Conservation (phyloP, 2,797 vertebrate species). For the Pantherophis alleghaniensis region DNA sequence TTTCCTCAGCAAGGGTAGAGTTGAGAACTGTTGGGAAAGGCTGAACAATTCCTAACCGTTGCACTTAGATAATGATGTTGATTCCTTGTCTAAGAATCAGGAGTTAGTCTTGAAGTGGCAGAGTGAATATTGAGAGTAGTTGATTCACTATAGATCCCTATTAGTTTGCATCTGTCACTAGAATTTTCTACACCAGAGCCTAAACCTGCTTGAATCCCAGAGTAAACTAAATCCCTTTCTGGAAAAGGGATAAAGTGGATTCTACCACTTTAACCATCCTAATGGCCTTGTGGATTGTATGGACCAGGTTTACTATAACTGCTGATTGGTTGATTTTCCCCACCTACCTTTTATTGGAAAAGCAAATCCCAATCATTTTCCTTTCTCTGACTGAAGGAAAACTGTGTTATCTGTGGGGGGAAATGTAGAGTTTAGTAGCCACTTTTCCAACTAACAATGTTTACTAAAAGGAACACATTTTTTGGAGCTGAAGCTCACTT, state of each 20-base stretch:
- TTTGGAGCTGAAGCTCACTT: not conserved
- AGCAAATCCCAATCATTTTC: not conserved
- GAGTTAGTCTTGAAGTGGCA: not conserved
- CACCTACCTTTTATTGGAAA: not conserved
- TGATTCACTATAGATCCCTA: conserved; percentile 11
- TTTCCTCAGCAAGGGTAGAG: not conserved
- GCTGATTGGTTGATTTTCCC: not conserved
- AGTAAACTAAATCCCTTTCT: not conserved
- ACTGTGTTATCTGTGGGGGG: not conserved
- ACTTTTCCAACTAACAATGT: not conserved
- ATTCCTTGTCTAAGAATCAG: not conserved
- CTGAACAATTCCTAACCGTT: not conserved
- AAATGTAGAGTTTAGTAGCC: not conserved
- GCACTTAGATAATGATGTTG: not conserved
- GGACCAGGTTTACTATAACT: not conserved
- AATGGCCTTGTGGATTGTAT: not conserved
- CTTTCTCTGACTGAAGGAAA: not conserved
- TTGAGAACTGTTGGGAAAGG: not conserved
- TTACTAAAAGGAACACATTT: not conserved
- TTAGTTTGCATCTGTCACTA: conserved; percentile 28
- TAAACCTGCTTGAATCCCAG: not conserved
- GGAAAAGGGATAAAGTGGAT: not conserved
- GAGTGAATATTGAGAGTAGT: not conserved
- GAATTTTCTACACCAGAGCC: conserved; percentile 11
- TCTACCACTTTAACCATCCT: not conserved